These are phyloP conservation scores for Pachypeltis micranthus DNA, from an alignment of 1,140 invertebrate species.

Conservation along the genomic window DNA sequence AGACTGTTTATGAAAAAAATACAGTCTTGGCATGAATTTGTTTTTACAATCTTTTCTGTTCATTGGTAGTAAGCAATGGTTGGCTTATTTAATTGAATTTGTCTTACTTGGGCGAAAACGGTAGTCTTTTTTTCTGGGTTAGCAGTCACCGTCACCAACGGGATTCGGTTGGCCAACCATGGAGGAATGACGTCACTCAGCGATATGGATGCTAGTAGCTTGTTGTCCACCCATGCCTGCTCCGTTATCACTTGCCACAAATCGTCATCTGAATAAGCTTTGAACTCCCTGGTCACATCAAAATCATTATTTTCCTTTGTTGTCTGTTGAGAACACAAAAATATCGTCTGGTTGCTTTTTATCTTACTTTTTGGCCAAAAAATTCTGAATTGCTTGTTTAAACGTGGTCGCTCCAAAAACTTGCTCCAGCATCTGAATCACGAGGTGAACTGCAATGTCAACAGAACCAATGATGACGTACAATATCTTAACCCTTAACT, in stretches of 20 bases:
- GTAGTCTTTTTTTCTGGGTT: constrained; percentile 52
- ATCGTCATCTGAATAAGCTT: constrained; percentile 65
- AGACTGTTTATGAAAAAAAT: not conserved
- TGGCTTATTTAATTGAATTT: not conserved
- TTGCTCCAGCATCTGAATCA: constrained; percentile 85
- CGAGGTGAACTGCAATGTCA: constrained; percentile 64
- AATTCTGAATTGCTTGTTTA: constrained; percentile 55
- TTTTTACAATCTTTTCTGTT: not conserved
- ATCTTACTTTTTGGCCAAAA: constrained; percentile 47
- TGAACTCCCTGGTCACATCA: constrained; percentile 53
- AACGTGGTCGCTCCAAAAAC: constrained; percentile 71
- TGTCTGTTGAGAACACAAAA: too few relatives aligned
- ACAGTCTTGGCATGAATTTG: not conserved
- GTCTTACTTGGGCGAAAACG: constrained; percentile 48
- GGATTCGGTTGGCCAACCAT: constrained; percentile 70
- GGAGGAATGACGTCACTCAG: constrained; percentile 57
- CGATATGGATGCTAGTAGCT: constrained; percentile 42
- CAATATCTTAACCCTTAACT: too few relatives aligned
- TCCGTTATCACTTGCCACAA: constrained; percentile 64
- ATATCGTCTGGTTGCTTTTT: not conserved
- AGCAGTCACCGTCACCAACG: constrained; percentile 58
- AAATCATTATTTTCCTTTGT: too few relatives aligned
- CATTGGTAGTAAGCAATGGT: not conserved
- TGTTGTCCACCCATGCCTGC: constrained; percentile 45
- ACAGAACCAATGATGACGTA: too few relatives aligned